Evolutionary conservation across 1,140 invertebrate species (phyloP).

Genomic region (Cyclargus thomasi): DNA sequence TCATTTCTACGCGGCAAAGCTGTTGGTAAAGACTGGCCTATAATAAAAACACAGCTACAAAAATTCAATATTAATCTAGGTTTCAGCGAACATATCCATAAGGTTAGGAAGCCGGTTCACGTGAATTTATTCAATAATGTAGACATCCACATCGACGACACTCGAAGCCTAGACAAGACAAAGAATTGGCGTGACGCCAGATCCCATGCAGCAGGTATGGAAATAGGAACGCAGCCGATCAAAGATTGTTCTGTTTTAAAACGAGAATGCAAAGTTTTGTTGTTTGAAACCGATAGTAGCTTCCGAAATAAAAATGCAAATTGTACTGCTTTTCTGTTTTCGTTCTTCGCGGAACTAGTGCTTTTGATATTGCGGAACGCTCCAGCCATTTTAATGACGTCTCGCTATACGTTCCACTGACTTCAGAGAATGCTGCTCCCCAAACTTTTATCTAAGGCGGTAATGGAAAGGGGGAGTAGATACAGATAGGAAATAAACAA

Average conservation of each 20-base stretch:
- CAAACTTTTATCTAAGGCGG: not conserved
- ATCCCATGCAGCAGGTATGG: slow-evolving; percentile 36
- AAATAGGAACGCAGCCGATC: slow-evolving; percentile 49
- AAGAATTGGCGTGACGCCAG: slow-evolving; percentile 63
- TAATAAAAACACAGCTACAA: too few species aligned
- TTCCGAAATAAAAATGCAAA: slow-evolving; percentile 59
- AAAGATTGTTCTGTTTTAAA: slow-evolving; percentile 59
- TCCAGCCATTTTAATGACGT: slow-evolving; percentile 41
- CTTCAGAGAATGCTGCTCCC: slow-evolving; percentile 12
- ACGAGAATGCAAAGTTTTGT: slow-evolving; percentile 53
- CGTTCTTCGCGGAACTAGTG: slow-evolving; percentile 36
- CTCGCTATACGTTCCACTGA: slow-evolving; percentile 26
- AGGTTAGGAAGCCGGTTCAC: not conserved
- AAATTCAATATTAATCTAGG: not conserved
- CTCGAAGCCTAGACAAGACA: slow-evolving; percentile 57
- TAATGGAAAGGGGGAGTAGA: too few species aligned
- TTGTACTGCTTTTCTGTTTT: slow-evolving; percentile 41
- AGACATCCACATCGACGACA: slow-evolving; percentile 50
- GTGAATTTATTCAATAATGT: slow-evolving; percentile 42
- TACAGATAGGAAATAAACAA: not conserved
- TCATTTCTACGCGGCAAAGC: too few species aligned
- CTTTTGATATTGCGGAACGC: slow-evolving; percentile 39
- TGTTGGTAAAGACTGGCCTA: too few species aligned
- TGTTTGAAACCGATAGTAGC: slow-evolving; percentile 47
- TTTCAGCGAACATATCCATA: not conserved